These are phyloP conservation scores for Pseudorectes ferrugineus DNA, from an alignment of 2,113 vertebrate species.

Conservation along the genomic window DNA sequence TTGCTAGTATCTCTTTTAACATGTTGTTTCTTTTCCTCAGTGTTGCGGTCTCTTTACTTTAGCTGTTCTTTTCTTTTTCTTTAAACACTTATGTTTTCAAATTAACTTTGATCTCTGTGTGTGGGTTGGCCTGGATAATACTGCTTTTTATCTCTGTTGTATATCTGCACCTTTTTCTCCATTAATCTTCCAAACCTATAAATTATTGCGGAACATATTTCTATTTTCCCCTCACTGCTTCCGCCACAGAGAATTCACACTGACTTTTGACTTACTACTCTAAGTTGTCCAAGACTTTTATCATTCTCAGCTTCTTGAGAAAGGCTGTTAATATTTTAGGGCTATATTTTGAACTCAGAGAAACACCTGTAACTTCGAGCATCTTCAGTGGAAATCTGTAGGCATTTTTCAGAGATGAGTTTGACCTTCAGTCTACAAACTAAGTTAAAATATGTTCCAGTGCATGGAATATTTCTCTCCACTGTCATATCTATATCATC, in stretches of 20 bases:
- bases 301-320: background rate
- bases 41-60: background rate
- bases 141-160: constrained; percentile 55
- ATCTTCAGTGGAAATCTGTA: background rate
- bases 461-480: background rate
- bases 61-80: background rate
- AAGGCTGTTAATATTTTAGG: background rate
- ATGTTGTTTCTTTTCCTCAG: background rate
- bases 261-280: constrained; percentile 19
- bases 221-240: constrained; percentile 16
- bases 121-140: constrained; percentile 7
- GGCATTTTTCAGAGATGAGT: background rate
- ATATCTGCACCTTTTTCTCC: constrained; percentile 15
- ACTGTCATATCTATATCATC: background rate
- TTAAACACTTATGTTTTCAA: constrained; percentile 18
- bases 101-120: constrained; percentile 44
- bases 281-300: constrained; percentile 14
- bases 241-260: constrained; percentile 1
- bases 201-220: constrained; percentile 33
- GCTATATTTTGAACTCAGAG: background rate
- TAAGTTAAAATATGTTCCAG: background rate
- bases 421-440: background rate
- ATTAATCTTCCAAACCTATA: constrained; percentile 52
- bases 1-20: background rate
- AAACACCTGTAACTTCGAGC: background rate